phyloP scores from a whole-genome alignment of 2,113 vertebrate species.

The Sinocyclocheilus maitianheensis region DNA sequence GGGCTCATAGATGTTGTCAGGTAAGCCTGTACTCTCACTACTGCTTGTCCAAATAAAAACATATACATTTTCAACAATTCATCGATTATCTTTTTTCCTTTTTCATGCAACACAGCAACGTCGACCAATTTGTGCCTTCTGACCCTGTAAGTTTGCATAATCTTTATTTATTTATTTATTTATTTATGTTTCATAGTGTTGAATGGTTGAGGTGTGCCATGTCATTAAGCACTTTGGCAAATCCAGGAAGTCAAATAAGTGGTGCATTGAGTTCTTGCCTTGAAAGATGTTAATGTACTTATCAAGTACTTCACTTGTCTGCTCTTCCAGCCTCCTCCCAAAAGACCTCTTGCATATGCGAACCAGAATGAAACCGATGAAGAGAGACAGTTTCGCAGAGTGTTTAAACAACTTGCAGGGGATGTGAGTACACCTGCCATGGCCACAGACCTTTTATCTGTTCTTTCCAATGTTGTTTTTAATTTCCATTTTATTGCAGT shows the following conservation, averaged over 20 bases:
- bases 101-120: slow-evolving; percentile 58
- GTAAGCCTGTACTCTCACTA: slow-evolving; percentile 50
- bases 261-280: background rate
- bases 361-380: slow-evolving; percentile 82
- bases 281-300: slow-evolving; percentile 26
- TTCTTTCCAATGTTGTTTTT: background rate
- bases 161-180: background rate
- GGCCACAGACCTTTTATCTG: background rate
- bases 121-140: slow-evolving; percentile 66
- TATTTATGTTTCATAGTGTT: background rate
- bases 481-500: background rate
- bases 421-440: slow-evolving; percentile 75
- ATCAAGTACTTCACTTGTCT: slow-evolving; percentile 4
- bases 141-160: slow-evolving; percentile 67
- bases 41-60: background rate
- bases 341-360: slow-evolving; percentile 62
- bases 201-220: background rate
- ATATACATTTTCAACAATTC: background rate
- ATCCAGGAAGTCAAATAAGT: slow-evolving; percentile 4
- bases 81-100: background rate
- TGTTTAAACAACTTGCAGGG: slow-evolving; percentile 88
- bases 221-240: background rate
- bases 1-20: slow-evolving; percentile 63
- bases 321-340: slow-evolving; percentile 66
- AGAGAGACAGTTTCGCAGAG: slow-evolving; percentile 78